These are phyloP conservation scores for Nycticorax nycticorax DNA, from an alignment of 2,113 vertebrate genomes.

Conservation along the genomic window DNA sequence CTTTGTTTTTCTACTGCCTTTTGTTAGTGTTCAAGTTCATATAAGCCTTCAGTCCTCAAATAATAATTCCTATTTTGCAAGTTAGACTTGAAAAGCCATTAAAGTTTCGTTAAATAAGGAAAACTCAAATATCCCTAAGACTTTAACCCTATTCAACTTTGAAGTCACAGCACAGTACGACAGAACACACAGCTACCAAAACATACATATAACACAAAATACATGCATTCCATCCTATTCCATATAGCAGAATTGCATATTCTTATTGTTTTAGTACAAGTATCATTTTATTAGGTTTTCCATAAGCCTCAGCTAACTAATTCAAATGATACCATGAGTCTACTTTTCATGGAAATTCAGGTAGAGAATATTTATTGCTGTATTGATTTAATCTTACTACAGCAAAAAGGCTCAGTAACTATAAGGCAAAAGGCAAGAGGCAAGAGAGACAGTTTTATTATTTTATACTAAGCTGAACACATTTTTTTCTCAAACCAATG, in stretches of 20 bases:
- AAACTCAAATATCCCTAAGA: background rate
- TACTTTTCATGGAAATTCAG: background rate
- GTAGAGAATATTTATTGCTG: background rate
- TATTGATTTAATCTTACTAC: background rate
- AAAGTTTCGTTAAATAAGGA: background rate
- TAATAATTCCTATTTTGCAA: background rate
- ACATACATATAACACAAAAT: rapidly evolving
- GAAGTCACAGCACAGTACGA: background rate
- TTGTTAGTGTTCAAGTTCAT: background rate
- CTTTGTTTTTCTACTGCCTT: background rate
- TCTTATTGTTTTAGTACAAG: background rate
- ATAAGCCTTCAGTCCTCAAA: background rate
- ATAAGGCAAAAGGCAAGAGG: background rate
- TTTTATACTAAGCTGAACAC: background rate
- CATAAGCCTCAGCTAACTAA: background rate
- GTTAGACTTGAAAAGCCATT: background rate
- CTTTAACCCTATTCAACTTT: background rate
- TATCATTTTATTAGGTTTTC: background rate
- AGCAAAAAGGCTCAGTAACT: background rate
- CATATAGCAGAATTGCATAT: background rate
- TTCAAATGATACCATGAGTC: background rate
- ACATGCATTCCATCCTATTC: background rate
- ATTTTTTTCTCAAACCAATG: background rate
- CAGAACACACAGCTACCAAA: background rate
- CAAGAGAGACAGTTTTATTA: background rate